Base-by-base conservation (phyloP, 2,888 invertebrate genomes). In the Seladonia tumulorum region DNA sequence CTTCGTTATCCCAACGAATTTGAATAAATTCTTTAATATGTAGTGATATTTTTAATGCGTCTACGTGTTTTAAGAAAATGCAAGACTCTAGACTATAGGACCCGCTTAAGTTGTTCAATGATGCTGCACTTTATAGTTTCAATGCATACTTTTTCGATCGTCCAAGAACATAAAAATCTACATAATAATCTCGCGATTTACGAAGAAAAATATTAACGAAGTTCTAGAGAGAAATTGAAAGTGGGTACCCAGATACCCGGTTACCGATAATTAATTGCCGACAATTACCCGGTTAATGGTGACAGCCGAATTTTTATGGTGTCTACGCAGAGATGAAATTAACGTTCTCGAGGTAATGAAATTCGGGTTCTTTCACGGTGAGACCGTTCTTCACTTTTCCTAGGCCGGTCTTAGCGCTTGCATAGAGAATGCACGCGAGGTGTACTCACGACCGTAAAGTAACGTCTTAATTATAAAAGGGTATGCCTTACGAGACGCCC, bases 401-500 rank as follows among this genome's bases (percentile, higher is more conserved):
- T 71, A 72, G 35, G 73, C 79, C 76, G 74, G 70, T 79, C 85
- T 87, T 70, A 83, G n/a, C 71, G 83, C 79, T 76, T 77, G 76
- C 81, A 87, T 88, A 87, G 86, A 87, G 76, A 81, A 87, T 85
- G 76, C 75, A 76, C 70, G 81, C 75, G 81, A 89, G 80, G 82
- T 82, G 83, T 76, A 83, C 83, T 86, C 86, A 66, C 86, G 82
- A 87, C 91, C 92, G 90, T 93, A 93, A 94, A 94, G 91, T 92
- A 92, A 94, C 92, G 92, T 94, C 93, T 94, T 94, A 94, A 94
- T 94, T 94, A 94, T 93, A 92, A 92, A 92, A 91, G 92, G 89
- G 88, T 89, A 90, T 89, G 90, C 87, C 89, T 93, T 87, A 90
- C 90, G 90, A 91, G 91, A 88, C 88, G 88, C 89, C 90, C 90